phyloP scores from a whole-genome alignment of 2,113 vertebrate genomes.

The Scortum barcoo region DNA sequence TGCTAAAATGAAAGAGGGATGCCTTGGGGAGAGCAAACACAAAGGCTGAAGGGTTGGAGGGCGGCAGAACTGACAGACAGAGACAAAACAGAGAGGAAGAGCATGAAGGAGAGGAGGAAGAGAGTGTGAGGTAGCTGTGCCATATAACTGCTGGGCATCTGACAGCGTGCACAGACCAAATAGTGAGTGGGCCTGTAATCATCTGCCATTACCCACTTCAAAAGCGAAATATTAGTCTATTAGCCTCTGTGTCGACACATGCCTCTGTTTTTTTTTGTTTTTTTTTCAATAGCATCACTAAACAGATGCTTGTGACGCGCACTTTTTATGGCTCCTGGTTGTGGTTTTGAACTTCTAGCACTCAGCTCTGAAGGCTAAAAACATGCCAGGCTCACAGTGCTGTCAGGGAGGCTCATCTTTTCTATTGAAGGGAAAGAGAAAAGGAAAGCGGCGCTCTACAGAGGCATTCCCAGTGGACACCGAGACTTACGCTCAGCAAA shows the following conservation, averaged over 20 bases:
- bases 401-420: conserved; percentile 48
- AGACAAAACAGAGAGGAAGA: conserved; percentile 51
- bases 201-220: conserved; percentile 53
- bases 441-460: conserved; percentile 38
- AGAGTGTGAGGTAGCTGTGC: conserved; percentile 26
- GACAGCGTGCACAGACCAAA: conserved; percentile 42
- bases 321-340: conserved; percentile 46
- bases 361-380: conserved; percentile 54
- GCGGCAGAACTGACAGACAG: conserved; percentile 49
- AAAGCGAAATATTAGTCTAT: conserved; percentile 49
- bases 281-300: background rate
- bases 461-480: conserved; percentile 65
- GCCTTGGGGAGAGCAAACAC: conserved; percentile 54
- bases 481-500: conserved; percentile 39
- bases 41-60: conserved; percentile 52
- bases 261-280: background rate
- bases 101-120: conserved; percentile 19
- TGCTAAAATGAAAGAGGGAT: conserved; percentile 64
- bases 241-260: conserved; percentile 41
- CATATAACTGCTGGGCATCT: conserved; percentile 59
- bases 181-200: conserved; percentile 50
- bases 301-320: conserved; percentile 48
- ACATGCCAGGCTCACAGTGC: conserved; percentile 41
- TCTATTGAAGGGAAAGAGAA: conserved; percentile 37
- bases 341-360: conserved; percentile 53